Evolutionary conservation across 2,113 vertebrate genomes (phyloP).

Genomic region (Notarius lentiginosus): DNA sequence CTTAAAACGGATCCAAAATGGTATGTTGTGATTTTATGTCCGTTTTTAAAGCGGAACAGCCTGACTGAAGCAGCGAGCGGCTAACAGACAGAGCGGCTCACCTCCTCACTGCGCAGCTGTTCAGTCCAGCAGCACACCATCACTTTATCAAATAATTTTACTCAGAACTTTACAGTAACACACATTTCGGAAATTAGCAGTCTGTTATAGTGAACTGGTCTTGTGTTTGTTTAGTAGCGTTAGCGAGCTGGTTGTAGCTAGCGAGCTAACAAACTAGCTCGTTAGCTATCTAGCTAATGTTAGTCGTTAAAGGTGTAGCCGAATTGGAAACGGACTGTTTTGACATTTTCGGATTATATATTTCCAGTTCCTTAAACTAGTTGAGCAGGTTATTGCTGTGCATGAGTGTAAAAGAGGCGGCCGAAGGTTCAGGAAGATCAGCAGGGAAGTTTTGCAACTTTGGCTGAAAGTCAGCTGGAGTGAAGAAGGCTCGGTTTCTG

Average conservation of each 20-base stretch:
- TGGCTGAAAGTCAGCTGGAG: neutral
- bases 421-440: neutral
- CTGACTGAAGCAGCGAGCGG: slow-evolving; percentile 5
- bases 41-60: neutral
- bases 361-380: too few species aligned
- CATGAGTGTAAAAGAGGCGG: neutral
- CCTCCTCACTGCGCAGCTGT: neutral
- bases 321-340: neutral
- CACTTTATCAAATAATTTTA: neutral
- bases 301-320: neutral
- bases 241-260: neutral
- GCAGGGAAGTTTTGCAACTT: neutral
- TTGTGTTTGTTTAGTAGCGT: neutral
- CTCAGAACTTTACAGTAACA: neutral
- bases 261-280: neutral
- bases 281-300: neutral
- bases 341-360: neutral
- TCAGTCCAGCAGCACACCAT: neutral
- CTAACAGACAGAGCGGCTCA: neutral
- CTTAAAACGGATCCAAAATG: slow-evolving; percentile 38
- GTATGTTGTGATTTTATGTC: slow-evolving; percentile 21
- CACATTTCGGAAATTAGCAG: too few species aligned
- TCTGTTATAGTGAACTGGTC: neutral
- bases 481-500: neutral
- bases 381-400: neutral